Evolutionary conservation across 2,888 invertebrate species (phyloP).

Genomic region (Malthinus seriepunctatus): DNA sequence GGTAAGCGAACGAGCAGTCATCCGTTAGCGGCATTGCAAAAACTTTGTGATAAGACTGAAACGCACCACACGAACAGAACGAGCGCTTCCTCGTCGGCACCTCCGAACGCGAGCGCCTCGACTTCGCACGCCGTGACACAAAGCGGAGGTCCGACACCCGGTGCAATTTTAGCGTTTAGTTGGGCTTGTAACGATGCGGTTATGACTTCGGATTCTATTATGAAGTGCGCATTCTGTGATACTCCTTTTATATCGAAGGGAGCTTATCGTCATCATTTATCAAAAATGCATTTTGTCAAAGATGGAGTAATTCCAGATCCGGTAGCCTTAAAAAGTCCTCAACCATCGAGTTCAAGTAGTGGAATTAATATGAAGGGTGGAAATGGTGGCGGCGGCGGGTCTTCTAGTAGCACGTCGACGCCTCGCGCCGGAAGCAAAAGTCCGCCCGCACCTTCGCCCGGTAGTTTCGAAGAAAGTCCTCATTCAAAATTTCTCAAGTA

Average conservation of each 20-base stretch:
- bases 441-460: conserved; percentile 56
- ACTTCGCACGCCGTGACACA: conserved; percentile 42
- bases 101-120: conserved; percentile 40
- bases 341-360: conserved; percentile 44
- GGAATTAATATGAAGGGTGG: conserved; percentile 39
- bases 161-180: conserved; percentile 86
- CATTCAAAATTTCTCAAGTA: conserved; percentile 98
- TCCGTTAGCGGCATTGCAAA: conserved; percentile 92
- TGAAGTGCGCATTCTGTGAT: conserved; percentile 95
- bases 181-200: conserved; percentile 95
- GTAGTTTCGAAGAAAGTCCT: conserved; percentile 83
- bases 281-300: conserved; percentile 94
- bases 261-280: conserved; percentile 93
- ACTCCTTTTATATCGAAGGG: conserved; percentile 96
- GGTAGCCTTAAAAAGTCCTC: conserved; percentile 60
- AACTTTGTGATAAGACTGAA: conserved; percentile 94
- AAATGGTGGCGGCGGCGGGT: conserved; percentile 34
- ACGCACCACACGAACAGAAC: conserved; percentile 64
- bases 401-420: conserved; percentile 26
- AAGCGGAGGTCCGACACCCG: conserved; percentile 65
- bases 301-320: conserved; percentile 85
- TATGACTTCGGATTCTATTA: conserved; percentile 82
- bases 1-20: conserved; percentile 77
- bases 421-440: conserved; percentile 27
- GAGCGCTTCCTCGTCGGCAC: conserved; percentile 43